Percentiles rank a stretch among this genome's conserved stretches.
Conservation (phyloP, 2,888 invertebrate genomes). For the Clusia tigrina region DNA sequence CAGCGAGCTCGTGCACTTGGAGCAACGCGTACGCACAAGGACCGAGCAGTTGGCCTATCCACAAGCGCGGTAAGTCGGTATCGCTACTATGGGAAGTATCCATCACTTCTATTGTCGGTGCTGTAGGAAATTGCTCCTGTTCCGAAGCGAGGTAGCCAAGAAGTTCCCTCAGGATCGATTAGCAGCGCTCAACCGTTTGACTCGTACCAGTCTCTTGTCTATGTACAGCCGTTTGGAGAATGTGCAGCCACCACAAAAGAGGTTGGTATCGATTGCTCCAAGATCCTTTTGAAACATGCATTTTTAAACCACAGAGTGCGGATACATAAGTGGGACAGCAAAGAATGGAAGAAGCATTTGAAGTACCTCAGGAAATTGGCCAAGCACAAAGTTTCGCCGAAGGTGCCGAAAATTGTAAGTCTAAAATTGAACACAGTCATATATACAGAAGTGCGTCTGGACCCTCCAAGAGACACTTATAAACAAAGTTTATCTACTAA, state of each 20-base stretch:
- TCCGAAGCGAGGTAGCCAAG: constrained; percentile 30
- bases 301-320: constrained; percentile 34
- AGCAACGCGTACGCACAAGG: constrained; percentile 45
- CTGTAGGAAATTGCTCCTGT: constrained; percentile 33
- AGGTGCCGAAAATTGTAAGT: constrained; percentile 43
- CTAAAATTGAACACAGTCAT: no score
- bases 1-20: constrained; percentile 41
- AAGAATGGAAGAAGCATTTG: constrained; percentile 47
- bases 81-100: not conserved
- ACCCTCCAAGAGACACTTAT: no score
- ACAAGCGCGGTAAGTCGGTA: constrained; percentile 37
- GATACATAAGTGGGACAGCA: constrained; percentile 42
- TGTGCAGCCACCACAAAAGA: constrained; percentile 44
- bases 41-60: constrained; percentile 58
- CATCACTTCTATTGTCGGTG: not conserved
- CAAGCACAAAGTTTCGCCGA: constrained; percentile 46
- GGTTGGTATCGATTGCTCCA: constrained; percentile 34
- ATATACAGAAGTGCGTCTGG: not conserved
- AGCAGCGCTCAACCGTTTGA: constrained; percentile 48
- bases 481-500: not conserved
- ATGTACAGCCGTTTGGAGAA: constrained; percentile 59
- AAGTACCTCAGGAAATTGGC: constrained; percentile 50
- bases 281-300: not conserved
- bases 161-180: constrained; percentile 33
- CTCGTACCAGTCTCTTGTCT: constrained; percentile 55